These are phyloP conservation scores for Lucinisca nassula DNA, from an alignment of 2,888 invertebrate species.

Conservation along the genomic window DNA sequence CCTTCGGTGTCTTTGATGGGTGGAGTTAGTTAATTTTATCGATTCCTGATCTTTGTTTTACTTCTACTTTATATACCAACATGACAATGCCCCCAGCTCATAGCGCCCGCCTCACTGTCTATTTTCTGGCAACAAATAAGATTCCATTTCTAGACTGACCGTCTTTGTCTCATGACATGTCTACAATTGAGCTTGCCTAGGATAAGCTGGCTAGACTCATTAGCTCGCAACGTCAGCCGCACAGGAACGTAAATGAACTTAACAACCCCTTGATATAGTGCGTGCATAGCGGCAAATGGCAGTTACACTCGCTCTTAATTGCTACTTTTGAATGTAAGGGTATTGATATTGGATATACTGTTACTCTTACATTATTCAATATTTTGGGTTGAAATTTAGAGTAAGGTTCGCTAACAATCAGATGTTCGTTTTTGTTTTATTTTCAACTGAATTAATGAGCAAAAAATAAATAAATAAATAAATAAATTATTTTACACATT, in stretches of 20 bases:
- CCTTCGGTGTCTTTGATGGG: too few relatives aligned
- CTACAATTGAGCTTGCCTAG: constrained; percentile 32
- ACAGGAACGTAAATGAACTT: constrained; percentile 21
- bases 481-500: too few relatives aligned
- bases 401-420: background rate
- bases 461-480: too few relatives aligned
- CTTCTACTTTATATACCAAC: constrained; percentile 7
- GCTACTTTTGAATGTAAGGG: background rate
- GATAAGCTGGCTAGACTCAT: constrained; percentile 10
- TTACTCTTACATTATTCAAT: background rate
- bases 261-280: constrained; percentile 14
- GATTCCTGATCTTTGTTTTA: too few relatives aligned
- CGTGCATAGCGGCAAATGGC: background rate
- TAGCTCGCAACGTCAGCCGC: constrained; percentile 2
- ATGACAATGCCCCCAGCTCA: constrained; percentile 30
- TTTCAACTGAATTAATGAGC: too few relatives aligned
- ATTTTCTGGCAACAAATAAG: constrained; percentile 21
- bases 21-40: too few relatives aligned
- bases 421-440: background rate
- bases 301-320: background rate
- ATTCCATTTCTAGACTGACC: constrained; percentile 31
- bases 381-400: background rate
- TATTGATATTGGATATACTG: background rate
- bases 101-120: constrained; percentile 11
- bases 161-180: constrained; percentile 26